Evolutionary conservation across 2,797 vertebrate species (phyloP), one percentile per base, ranked within the genome.

Genomic region (Eurystomus glaucurus): DNA sequence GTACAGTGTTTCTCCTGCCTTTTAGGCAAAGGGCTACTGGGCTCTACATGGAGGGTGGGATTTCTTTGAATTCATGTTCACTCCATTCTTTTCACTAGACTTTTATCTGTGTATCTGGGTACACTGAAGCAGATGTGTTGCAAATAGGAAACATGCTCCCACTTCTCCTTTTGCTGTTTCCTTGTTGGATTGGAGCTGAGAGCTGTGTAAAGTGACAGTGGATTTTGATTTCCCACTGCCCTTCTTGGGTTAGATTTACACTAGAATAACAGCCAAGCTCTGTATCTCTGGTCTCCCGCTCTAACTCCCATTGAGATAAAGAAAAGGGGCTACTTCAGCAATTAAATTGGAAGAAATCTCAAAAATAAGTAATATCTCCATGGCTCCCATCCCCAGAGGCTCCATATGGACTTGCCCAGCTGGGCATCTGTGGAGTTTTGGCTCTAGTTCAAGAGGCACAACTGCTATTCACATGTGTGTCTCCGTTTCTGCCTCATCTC

Each of bases 361-460:
- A 79, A 70, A 91, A 88, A 51, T 76, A 79, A 92, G 51, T 62
- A 91, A 71, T 43, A 55, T 96, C 77, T 90, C 87, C 70, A 60
- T 82, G 87, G 69, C 39, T 94, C 15, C 43, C 66, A 80, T 68
- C 54, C 82, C 58, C 41, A 87, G 58, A 78, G 65, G 58, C 90
- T 97, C 93, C 93, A 91, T 93, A 90, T 95, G 95, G 92, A 66
- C 70, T 91, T 7, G 6, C 57, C 74, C 89, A 94, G 83, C 76
- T 82, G 83, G 87, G 64, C 82, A 87, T 95, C 78, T 92, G 91
- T 87, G 79, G 41, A 79, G 76, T 69, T 90, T 81, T 93, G 97
- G 93, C 85, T 89, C 26, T 48, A 61, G 51, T 83, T 95, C 93
- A 96, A 89, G 94, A 75, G 20, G 22, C 58, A 82, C 48, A 75